Conservation (phyloP, 2,888 invertebrate genomes). For the Apocheima hispidaria region DNA sequence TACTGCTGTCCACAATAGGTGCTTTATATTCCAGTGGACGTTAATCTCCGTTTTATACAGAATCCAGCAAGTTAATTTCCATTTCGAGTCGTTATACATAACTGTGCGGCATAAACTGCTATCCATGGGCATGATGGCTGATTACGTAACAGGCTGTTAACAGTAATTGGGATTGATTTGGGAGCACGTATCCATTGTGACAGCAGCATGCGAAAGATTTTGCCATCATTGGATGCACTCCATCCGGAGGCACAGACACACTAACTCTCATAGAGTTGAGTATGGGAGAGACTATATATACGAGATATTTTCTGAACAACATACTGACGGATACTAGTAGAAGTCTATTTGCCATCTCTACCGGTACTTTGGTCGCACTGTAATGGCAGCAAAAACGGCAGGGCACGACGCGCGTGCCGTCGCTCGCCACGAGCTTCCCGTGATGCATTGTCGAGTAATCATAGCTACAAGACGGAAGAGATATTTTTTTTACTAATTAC, state of each 20-base stretch:
- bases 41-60: slow-evolving; percentile 27
- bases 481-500: slow-evolving; percentile 12
- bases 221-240: slow-evolving; percentile 69
- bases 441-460: slow-evolving; percentile 27
- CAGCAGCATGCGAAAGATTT: slow-evolving; percentile 74
- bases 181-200: slow-evolving; percentile 50
- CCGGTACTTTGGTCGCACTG: not conserved
- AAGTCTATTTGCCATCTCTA: not conserved
- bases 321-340: not conserved
- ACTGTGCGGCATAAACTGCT: slow-evolving; percentile 57
- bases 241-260: slow-evolving; percentile 36
- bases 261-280: not conserved
- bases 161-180: slow-evolving; percentile 72
- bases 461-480: slow-evolving; percentile 12
- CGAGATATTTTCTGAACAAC: not conserved
- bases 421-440: slow-evolving; percentile 17
- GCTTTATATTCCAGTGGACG: slow-evolving; percentile 24
- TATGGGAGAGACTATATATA: not conserved
- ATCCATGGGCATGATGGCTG: slow-evolving; percentile 60
- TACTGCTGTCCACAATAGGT: slow-evolving; percentile 13
- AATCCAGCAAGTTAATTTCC: slow-evolving; percentile 43
- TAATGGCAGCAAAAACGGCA: slow-evolving; percentile 71
- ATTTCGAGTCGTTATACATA: slow-evolving; percentile 36
- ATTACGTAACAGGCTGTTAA: slow-evolving; percentile 77
- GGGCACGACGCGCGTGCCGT: slow-evolving; percentile 37